A percentile compares a stretch with the other conserved stretches of the same genome.
Conservation (phyloP, 2,797 vertebrate species). For the Neopelma chrysocephalum region DNA sequence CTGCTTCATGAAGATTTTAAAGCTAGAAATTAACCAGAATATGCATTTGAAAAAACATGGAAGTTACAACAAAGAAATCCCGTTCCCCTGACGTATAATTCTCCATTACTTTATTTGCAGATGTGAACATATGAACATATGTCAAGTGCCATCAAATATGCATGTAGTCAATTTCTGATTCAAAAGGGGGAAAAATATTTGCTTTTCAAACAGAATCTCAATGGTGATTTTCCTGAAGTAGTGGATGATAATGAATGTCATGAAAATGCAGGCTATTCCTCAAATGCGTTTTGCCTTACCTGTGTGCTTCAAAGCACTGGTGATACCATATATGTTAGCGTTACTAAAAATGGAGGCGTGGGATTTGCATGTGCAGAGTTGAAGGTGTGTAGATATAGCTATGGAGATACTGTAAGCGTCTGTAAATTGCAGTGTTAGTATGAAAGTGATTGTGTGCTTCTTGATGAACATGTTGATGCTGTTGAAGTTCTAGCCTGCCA, state of each 20-base stretch:
- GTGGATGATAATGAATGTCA: background rate
- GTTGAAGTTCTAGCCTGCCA: background rate
- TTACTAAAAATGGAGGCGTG: background rate
- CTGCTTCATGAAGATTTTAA: background rate
- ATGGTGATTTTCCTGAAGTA: background rate
- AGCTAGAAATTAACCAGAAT: background rate
- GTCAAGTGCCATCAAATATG: background rate
- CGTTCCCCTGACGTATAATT: background rate
- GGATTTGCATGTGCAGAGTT: background rate
- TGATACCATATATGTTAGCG: background rate
- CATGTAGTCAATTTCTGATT: background rate
- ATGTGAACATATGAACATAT: background rate
- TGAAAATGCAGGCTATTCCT: background rate
- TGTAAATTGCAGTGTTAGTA: background rate
- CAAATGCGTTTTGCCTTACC: background rate
- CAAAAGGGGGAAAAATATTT: background rate
- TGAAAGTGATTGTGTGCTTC: background rate
- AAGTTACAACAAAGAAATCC: background rate
- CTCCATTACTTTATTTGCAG: background rate
- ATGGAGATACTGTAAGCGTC: background rate
- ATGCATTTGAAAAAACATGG: background rate
- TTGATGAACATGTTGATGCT: background rate
- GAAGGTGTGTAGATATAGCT: background rate
- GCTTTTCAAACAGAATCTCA: background rate
- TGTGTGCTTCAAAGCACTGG: background rate